These are phyloP conservation scores for Drosophila prolongata DNA, from an alignment of 2,888 invertebrate genomes.

Conservation along the genomic window DNA sequence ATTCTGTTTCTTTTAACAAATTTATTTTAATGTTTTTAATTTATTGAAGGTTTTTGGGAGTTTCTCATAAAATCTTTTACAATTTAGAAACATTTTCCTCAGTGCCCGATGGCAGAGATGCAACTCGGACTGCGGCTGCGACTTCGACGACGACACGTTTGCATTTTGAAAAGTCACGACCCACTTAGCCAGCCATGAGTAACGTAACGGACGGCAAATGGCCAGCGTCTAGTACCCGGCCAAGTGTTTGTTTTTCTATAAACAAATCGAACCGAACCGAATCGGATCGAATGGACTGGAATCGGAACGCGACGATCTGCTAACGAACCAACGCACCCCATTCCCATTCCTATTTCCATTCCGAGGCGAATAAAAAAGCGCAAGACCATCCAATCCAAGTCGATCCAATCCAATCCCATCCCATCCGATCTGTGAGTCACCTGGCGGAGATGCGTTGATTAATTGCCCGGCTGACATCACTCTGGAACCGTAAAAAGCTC, in stretches of 20 bases:
- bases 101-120: conserved; percentile 36
- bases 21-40: no score
- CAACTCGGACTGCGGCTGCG: conserved; percentile 32
- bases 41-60: no score
- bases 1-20: no score
- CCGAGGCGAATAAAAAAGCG: neutral
- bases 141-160: conserved; percentile 65
- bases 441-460: conserved; percentile 73
- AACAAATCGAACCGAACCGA: conserved; percentile 65
- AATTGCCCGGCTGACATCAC: conserved; percentile 72
- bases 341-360: conserved; percentile 8
- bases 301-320: conserved; percentile 33
- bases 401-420: conserved; percentile 15
- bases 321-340: conserved; percentile 50
- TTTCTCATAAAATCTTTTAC: no score
- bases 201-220: conserved; percentile 71
- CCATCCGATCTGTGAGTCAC: conserved; percentile 36
- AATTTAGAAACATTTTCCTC: conserved; percentile 2
- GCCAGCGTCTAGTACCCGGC: conserved; percentile 44
- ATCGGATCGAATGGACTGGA: conserved; percentile 35
- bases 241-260: conserved; percentile 75
- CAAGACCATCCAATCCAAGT: conserved; percentile 37
- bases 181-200: conserved; percentile 79
- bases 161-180: conserved; percentile 79
- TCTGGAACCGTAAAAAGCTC: conserved; percentile 69